phyloP scores from a whole-genome alignment of 2,888 invertebrate species.

The Suillia variegata region DNA sequence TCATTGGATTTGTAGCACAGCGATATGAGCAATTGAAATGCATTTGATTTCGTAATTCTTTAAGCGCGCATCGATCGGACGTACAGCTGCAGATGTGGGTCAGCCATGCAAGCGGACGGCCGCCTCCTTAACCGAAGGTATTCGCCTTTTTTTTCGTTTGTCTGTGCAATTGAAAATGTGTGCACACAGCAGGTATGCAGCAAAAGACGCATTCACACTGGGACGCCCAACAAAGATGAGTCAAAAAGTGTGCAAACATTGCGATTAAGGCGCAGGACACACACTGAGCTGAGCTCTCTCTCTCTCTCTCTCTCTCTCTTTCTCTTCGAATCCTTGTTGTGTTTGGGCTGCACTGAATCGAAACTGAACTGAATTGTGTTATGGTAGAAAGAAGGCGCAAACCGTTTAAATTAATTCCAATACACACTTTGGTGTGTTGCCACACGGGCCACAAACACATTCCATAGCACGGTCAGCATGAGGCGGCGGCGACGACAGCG shows the following conservation, averaged over 20 bases:
- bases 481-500: too few species aligned
- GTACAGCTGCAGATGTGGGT: neutral
- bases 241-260: constrained; percentile 13
- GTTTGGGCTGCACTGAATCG: neutral
- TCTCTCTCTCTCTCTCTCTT: too few species aligned
- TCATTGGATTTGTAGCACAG: neutral
- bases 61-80: neutral
- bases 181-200: constrained; percentile 17
- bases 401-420: constrained; percentile 21
- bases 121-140: too few species aligned
- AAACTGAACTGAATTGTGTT: too few species aligned
- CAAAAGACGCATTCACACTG: neutral
- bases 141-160: too few species aligned
- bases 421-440: constrained; percentile 8
- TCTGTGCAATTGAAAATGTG: too few species aligned
- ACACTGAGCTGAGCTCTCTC: constrained; percentile 25
- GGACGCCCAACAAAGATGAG: neutral
- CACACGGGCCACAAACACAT: neutral
- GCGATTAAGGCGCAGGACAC: constrained; percentile 20
- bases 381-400: neutral
- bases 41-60: neutral
- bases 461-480: constrained; percentile 12
- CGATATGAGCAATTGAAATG: neutral
- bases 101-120: neutral
- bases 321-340: constrained; percentile 2